A percentile compares a stretch with the other conserved stretches of the same genome.
Conservation (phyloP, 2,113 vertebrate species). For the Bothrops jararaca region DNA sequence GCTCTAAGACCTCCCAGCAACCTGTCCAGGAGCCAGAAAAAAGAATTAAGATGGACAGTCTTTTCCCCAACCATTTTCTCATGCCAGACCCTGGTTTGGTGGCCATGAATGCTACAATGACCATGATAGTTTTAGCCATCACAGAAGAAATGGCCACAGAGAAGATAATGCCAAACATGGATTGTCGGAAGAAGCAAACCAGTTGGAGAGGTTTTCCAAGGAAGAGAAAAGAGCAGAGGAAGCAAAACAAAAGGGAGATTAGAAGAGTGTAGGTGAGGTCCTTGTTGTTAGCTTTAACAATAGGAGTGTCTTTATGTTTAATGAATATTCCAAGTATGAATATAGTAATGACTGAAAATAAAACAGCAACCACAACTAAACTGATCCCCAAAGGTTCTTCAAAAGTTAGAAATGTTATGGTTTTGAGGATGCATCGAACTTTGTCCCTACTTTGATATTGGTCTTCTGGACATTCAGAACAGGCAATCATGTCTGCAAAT, state of each 20-base stretch:
- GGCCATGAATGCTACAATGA: no score
- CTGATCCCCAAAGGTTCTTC: not conserved
- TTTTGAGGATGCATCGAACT: not conserved
- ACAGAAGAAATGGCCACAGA: not conserved
- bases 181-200: not conserved
- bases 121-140: not conserved
- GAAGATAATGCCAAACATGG: not conserved
- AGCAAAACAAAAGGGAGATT: no score
- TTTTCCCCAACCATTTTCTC: not conserved
- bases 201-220: not conserved
- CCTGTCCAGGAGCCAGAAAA: not conserved
- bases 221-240: not conserved
- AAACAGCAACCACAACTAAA: not conserved
- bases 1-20: no score
- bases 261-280: no score
- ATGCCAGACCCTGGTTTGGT: not conserved
- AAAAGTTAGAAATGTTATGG: not conserved
- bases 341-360: no score
- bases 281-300: no score
- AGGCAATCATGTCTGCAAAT: no score
- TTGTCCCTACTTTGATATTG: not conserved
- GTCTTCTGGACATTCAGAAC: no score
- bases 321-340: no score
- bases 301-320: no score
- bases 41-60: not conserved